Base-by-base conservation (phyloP, 2,888 invertebrate species). In the Lypha dubia region DNA sequence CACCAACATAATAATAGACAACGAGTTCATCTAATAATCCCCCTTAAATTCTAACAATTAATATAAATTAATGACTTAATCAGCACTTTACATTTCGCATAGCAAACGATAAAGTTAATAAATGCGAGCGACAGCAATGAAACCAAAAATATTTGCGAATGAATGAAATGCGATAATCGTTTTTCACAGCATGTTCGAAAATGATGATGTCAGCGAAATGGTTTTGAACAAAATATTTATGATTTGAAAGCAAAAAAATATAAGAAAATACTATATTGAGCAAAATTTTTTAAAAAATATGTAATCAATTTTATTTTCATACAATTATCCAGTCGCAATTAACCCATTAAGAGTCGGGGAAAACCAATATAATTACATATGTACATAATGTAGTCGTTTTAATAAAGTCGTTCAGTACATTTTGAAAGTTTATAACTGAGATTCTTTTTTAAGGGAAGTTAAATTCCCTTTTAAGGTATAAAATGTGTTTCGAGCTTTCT, bases 131-230 rank as follows among this genome's bases (percentile, higher is more conserved):
- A 1, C 32, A 67, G 46, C 56, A 65, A 58, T 67, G 56, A 75
- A 49, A 49, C 3, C 46, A 17, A 17, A 49, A n/a, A 17, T 46
- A 62, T 0, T 60, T 60, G 22, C 53, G 22, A 51, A 35, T 68
- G 17, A 68, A 41, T 49, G 49, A 22, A 49, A 38, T 49, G 35
- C 56, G 38, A 58, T 73, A 58, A 41, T 51, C 28, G 38, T 35
- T 74, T 77, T 51, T 73, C 41, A 17, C 56, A 71, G 22, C 71
- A 67, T 65, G 38, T 44, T 38, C 38, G 32, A 41, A 70, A 76
- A 63, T 65, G 62, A 75, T 83, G 79, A 79, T 83, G 83, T 83
- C 83, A 83, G 83, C 83, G 63, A 68, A 83, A 79, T 58, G 20
- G 9, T 71, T 76, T 71, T 22, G 46, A 67, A 24, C 9, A 49